Evolutionary conservation across 2,888 invertebrate species (phyloP).

Genomic region (Pammene aurita): DNA sequence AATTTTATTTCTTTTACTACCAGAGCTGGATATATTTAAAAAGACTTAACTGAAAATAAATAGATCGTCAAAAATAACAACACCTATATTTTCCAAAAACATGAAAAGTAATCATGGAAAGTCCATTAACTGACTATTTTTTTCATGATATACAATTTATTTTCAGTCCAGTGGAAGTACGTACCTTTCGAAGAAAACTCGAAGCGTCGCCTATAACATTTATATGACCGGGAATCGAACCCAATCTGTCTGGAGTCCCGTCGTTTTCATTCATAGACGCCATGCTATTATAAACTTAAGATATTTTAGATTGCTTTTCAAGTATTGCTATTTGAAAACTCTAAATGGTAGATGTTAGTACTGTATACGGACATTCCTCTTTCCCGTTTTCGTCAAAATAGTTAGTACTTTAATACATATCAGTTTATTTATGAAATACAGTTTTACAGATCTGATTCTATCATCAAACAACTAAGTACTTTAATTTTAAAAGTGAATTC

Average conservation of each 20-base stretch:
- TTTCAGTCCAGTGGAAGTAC: conserved; percentile 19
- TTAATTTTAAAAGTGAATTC: no score
- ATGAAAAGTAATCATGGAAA: no score
- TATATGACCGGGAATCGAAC: conserved; percentile 29
- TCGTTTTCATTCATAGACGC: no score
- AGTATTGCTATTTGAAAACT: not conserved
- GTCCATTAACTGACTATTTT: not conserved
- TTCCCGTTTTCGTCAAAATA: no score
- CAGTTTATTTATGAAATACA: no score
- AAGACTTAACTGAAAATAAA: conserved; percentile 15
- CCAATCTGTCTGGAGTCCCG: not conserved
- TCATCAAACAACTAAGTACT: no score
- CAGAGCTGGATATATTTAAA: conserved; percentile 15
- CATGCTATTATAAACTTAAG: not conserved
- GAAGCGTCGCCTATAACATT: not conserved
- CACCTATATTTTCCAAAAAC: no score
- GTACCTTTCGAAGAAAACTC: conserved; percentile 32
- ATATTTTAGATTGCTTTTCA: not conserved
- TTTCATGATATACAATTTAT: not conserved
- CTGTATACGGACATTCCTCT: no score
- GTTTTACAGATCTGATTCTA: no score
- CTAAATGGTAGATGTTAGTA: no score
- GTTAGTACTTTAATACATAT: not conserved
- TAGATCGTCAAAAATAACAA: not conserved
- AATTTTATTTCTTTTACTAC: conserved; percentile 27